Percentiles rank a stretch among this genome's conserved stretches.
phyloP scores from a whole-genome alignment of 2,113 vertebrate species.

The Lynx canadensis region DNA sequence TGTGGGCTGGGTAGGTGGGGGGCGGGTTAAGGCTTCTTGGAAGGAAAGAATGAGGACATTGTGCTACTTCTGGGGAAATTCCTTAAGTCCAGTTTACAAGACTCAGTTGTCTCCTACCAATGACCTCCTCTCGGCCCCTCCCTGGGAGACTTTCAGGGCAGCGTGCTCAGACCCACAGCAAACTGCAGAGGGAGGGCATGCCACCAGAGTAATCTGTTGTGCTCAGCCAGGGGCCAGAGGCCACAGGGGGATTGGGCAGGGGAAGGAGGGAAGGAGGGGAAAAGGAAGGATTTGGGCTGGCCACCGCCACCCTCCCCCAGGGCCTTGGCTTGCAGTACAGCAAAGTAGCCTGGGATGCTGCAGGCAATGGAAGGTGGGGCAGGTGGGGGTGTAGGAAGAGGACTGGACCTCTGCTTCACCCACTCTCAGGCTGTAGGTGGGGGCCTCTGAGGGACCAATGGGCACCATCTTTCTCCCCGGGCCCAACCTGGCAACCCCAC shows the following conservation, averaged over 20 bases:
- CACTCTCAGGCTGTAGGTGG: neutral
- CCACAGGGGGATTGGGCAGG: neutral
- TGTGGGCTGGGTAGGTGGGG: neutral
- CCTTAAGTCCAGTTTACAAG: slow-evolving; percentile 60
- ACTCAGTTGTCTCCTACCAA: slow-evolving; percentile 66
- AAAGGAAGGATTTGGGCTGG: fast-evolving
- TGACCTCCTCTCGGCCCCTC: neutral
- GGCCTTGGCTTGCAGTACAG: neutral
- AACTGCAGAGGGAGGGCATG: neutral
- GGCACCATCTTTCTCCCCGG: neutral
- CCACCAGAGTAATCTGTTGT: neutral
- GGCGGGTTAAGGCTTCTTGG: neutral
- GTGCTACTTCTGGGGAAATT: slow-evolving; percentile 74
- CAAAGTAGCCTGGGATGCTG: neutral
- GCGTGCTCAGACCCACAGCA: neutral
- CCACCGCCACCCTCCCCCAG: fast-evolving
- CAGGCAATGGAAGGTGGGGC: neutral
- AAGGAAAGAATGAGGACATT: slow-evolving; percentile 82
- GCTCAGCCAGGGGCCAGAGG: neutral
- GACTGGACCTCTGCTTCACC: no score
- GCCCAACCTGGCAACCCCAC: neutral
- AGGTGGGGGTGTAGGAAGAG: neutral
- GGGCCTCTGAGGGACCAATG: neutral
- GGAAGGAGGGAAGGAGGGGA: fast-evolving
- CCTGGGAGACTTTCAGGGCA: slow-evolving; percentile 63